Evolutionary conservation across 1,140 invertebrate genomes (phyloP).

Genomic region (Neoseiulus cucumeris): DNA sequence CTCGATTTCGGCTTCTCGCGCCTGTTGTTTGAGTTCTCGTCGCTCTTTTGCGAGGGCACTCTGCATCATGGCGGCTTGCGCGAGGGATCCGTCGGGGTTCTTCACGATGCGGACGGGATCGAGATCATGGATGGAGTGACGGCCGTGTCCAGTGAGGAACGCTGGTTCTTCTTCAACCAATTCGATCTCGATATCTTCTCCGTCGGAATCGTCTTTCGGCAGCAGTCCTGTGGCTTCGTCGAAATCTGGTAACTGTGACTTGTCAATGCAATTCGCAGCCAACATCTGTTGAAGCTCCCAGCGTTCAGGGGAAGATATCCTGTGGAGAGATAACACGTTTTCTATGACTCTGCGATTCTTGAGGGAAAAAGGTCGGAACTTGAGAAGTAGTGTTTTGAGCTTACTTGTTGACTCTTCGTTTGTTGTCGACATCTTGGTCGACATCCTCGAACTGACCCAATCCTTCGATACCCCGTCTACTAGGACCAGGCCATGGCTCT

Average conservation of each 20-base stretch:
- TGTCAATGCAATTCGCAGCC: conserved; percentile 58
- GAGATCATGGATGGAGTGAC: conserved; percentile 60
- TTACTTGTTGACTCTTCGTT: conserved; percentile 35
- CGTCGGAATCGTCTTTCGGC: conserved; percentile 63
- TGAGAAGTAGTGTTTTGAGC: conserved; percentile 13
- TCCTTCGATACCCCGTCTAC: conserved; percentile 17
- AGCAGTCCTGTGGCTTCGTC: conserved; percentile 63
- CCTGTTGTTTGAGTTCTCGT: conserved; percentile 74
- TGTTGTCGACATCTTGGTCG: conserved; percentile 49
- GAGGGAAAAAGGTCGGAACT: no score
- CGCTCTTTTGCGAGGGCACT: conserved; percentile 90
- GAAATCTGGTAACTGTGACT: conserved; percentile 72
- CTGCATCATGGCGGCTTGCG: conserved; percentile 98
- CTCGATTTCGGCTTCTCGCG: conserved; percentile 73
- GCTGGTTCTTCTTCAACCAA: conserved; percentile 94
- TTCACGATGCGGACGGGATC: conserved; percentile 93
- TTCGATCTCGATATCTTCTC: conserved; percentile 96
- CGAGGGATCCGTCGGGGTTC: conserved; percentile 93
- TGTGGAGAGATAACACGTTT: conserved; percentile 37
- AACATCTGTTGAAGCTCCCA: conserved; percentile 55
- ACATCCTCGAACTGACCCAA: conserved; percentile 29
- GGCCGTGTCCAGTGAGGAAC: conserved; percentile 69
- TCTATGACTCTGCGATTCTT: no score
- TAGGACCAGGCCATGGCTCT: conserved; percentile 55
- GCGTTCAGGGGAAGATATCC: conserved; percentile 83